Conservation (phyloP, 1,140 invertebrate genomes). For the Goniozus legneri region DNA sequence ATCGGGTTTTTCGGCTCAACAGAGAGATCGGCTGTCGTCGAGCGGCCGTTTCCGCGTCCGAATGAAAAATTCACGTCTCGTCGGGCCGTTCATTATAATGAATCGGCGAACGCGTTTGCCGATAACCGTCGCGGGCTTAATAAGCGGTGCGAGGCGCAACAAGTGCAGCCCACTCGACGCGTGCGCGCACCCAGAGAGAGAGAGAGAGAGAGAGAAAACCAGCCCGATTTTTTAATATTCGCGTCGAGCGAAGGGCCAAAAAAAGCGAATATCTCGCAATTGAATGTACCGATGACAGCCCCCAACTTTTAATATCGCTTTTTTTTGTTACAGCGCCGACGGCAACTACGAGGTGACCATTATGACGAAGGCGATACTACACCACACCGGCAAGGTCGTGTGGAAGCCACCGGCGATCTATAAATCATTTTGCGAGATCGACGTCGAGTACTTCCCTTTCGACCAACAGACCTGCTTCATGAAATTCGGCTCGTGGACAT, state of each 20-base stretch:
- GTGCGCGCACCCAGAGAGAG: conserved; percentile 1
- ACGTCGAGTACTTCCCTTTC: conserved; percentile 95
- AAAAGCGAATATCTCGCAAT: too few relatives aligned
- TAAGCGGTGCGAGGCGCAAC: conserved; percentile 34
- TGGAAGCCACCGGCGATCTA: conserved; percentile 99
- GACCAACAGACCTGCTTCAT: conserved; percentile 95
- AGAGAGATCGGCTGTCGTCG: neutral
- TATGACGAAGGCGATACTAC: conserved; percentile 92
- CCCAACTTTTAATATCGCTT: neutral
- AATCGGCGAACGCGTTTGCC: conserved; percentile 9
- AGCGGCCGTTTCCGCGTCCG: neutral
- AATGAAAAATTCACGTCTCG: conserved; percentile 15
- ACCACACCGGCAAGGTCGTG: conserved; percentile 87
- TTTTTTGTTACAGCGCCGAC: conserved; percentile 74
- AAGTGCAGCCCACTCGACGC: conserved; percentile 27
- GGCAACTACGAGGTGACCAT: conserved; percentile 98
- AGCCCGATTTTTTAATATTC: too few relatives aligned
- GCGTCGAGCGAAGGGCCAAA: too few relatives aligned
- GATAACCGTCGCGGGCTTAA: conserved; percentile 18
- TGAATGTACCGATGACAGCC: too few relatives aligned
- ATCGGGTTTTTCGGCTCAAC: neutral
- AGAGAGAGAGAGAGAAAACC: too few relatives aligned
- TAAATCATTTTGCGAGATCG: conserved; percentile 96
- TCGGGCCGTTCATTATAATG: conserved; percentile 7
- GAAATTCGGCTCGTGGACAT: conserved; percentile 96